A percentile compares a stretch with the other conserved stretches of the same genome.
Evolutionary conservation across 2,888 invertebrate genomes (phyloP).

Genomic region (Hofmannophila pseudospretella): DNA sequence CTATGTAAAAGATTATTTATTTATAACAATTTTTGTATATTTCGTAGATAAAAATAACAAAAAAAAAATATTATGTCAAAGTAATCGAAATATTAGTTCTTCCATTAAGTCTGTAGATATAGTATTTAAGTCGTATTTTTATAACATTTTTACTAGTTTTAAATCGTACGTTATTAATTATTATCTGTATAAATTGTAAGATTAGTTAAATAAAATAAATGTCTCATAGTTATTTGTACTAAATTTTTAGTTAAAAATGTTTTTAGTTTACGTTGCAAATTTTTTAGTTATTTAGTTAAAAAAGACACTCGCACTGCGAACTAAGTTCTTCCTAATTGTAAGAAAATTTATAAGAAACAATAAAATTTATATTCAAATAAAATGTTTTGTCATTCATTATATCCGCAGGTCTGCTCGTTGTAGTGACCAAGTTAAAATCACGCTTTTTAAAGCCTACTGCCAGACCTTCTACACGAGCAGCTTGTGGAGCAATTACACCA

Average conservation of each 20-base stretch:
- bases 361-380: constrained; percentile 67
- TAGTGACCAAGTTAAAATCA: too few species aligned
- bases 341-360: constrained; percentile 73
- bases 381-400: too few species aligned
- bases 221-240: constrained; percentile 68
- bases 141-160: constrained; percentile 34
- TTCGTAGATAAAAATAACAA: constrained; percentile 43
- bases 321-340: constrained; percentile 68
- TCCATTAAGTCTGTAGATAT: constrained; percentile 71
- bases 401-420: too few species aligned
- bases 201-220: constrained; percentile 49
- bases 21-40: constrained; percentile 73
- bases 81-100: constrained; percentile 47
- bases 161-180: constrained; percentile 25
- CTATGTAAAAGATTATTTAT: constrained; percentile 71
- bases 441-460: too few species aligned
- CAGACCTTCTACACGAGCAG: too few species aligned
- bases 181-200: constrained; percentile 70
- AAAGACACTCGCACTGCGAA: constrained; percentile 65
- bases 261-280: constrained; percentile 56
- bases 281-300: constrained; percentile 43
- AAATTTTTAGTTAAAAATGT: constrained; percentile 50
- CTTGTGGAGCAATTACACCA: too few species aligned
- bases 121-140: constrained; percentile 41
- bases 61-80: constrained; percentile 35